Percentiles rank a stretch among this genome's conserved stretches.
Evolutionary conservation across 2,113 vertebrate genomes (phyloP).

Genomic region (Cranoglanis bouderius): DNA sequence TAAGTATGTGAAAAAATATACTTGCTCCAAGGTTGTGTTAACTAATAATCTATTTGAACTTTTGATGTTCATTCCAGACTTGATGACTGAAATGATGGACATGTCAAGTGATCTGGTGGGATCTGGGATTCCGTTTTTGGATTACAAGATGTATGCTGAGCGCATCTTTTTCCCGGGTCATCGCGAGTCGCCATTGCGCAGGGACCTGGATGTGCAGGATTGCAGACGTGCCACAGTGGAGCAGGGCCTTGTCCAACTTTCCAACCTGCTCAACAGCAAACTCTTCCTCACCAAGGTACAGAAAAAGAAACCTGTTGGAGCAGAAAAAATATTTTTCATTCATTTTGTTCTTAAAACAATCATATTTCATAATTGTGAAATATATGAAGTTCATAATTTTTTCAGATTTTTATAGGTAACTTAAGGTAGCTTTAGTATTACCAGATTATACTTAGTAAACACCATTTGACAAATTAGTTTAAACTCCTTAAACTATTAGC

Average conservation of each 20-base stretch:
- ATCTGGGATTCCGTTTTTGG: constrained; percentile 94
- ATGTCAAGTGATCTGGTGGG: constrained; percentile 95
- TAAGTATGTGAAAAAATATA: background rate
- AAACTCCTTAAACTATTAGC: background rate
- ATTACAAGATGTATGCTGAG: constrained; percentile 93
- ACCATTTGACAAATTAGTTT: too few relatives aligned
- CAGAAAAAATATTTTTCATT: background rate
- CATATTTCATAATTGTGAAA: too few relatives aligned
- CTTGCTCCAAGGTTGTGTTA: constrained; percentile 33
- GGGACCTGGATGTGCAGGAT: constrained; percentile 92
- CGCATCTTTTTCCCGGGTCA: constrained; percentile 98
- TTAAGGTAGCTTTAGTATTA: background rate
- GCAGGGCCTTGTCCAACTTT: constrained; percentile 94
- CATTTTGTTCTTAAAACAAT: too few relatives aligned
- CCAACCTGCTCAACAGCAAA: constrained; percentile 98
- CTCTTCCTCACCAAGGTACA: constrained; percentile 96
- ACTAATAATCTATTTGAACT: constrained; percentile 6
- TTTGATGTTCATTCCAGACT: constrained; percentile 73
- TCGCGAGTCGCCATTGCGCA: constrained; percentile 87
- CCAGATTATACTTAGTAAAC: too few relatives aligned
- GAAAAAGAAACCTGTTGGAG: background rate
- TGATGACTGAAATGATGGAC: constrained; percentile 99
- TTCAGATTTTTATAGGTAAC: background rate
- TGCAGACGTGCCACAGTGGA: constrained; percentile 91
- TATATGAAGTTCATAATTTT: too few relatives aligned